phyloP scores from a whole-genome alignment of 2,797 vertebrate genomes.

The Cyclura pinguis region DNA sequence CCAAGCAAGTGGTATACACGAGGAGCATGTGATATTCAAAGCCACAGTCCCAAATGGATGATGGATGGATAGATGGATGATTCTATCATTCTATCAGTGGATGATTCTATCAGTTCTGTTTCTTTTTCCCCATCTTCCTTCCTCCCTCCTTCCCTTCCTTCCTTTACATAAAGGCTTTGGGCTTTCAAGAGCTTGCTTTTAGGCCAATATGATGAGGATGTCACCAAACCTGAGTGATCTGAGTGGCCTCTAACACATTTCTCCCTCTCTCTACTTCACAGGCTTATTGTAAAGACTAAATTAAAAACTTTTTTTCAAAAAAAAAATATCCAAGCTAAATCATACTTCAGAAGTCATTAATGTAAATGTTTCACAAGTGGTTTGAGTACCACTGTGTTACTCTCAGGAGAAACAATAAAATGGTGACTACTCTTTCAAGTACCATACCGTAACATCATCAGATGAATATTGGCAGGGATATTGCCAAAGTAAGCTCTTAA shows the following conservation, averaged over 20 bases:
- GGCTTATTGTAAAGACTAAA: background rate
- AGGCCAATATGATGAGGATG: background rate
- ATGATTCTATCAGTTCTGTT: no score
- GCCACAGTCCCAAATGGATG: no score
- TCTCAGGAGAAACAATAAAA: background rate
- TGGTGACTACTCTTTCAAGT: background rate
- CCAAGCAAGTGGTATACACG: no score
- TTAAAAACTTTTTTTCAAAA: no score
- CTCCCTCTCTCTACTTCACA: background rate
- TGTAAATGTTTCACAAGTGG: background rate
- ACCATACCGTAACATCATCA: background rate
- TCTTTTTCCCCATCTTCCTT: no score
- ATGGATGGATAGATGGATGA: no score
- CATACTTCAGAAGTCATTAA: background rate
- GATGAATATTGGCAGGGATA: background rate
- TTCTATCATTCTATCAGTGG: no score
- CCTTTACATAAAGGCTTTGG: background rate
- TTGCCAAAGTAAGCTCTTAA: constrained; percentile 9
- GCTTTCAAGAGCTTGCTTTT: background rate
- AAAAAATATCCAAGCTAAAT: background rate
- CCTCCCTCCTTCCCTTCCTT: no score
- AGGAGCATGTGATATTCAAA: no score
- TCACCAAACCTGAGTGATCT: no score
- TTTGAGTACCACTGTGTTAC: background rate
- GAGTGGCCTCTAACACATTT: background rate